A percentile compares a stretch with the other conserved stretches of the same genome.
Conservation (phyloP, 1,140 invertebrate species). For the Acromyrmex heyeri region DNA sequence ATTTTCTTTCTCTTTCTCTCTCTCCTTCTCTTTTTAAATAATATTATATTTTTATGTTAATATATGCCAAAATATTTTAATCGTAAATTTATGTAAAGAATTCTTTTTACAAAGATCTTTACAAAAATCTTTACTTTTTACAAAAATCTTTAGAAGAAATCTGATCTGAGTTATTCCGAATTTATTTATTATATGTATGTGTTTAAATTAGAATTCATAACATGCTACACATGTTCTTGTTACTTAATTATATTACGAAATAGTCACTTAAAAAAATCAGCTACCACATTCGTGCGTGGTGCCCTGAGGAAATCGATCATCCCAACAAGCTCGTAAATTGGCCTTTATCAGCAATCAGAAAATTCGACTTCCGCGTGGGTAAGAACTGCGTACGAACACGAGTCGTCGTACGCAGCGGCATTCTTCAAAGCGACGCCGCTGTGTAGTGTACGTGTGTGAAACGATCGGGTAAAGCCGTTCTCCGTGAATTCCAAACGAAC, state of each 20-base stretch:
- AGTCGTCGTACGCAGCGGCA: slow-evolving; percentile 53
- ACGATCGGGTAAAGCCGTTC: slow-evolving; percentile 36
- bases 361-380: slow-evolving; percentile 50
- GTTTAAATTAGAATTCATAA: background rate
- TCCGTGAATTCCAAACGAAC: slow-evolving; percentile 47
- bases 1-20: background rate
- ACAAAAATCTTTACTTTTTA: background rate
- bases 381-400: slow-evolving; percentile 15
- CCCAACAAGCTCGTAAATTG: slow-evolving; percentile 39
- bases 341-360: slow-evolving; percentile 57
- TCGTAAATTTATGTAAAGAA: background rate
- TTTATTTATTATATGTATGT: background rate
- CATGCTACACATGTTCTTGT: background rate
- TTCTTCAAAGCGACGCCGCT: slow-evolving; percentile 67
- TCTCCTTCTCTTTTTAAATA: background rate
- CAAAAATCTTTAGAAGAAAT: background rate
- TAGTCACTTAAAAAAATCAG: background rate
- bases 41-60: background rate
- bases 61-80: background rate
- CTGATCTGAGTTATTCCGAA: background rate
- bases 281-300: background rate
- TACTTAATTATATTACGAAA: background rate
- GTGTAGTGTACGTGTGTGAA: slow-evolving; percentile 36
- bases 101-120: background rate
- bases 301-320: background rate